Conservation (phyloP, 2,797 vertebrate species). For the Pangasius djambal region DNA sequence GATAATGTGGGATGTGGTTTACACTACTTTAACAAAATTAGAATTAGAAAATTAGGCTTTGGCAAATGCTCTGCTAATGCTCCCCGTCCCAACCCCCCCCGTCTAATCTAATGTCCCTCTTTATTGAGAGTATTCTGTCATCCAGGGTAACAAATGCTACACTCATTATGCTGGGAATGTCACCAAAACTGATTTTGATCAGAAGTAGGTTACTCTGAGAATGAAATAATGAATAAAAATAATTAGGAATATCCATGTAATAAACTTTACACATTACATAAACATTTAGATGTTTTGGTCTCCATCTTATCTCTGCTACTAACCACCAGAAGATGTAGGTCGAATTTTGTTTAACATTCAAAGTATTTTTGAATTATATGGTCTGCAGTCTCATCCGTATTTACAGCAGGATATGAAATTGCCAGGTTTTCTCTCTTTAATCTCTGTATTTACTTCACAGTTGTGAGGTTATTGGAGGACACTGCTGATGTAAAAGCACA, state of each 20-base stretch:
- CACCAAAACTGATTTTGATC: neutral
- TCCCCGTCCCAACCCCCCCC: too few relatives aligned
- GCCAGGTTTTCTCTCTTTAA: neutral
- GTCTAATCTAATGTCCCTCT: neutral
- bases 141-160: neutral
- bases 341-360: neutral
- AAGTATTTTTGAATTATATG: neutral
- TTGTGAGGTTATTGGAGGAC: slow-evolving; percentile 33
- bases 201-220: neutral
- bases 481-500: slow-evolving; percentile 22
- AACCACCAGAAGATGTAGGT: neutral
- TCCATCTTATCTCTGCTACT: neutral
- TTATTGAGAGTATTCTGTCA: neutral
- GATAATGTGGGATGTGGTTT: neutral
- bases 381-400: neutral
- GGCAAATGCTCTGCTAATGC: neutral
- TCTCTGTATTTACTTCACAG: neutral
- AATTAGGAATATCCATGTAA: neutral
- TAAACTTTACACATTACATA: neutral
- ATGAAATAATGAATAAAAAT: neutral
- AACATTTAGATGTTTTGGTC: neutral
- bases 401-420: neutral
- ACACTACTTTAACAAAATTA: neutral
- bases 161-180: neutral
- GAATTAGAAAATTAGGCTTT: neutral